These are phyloP conservation scores for Drosophila leontia DNA, from an alignment of 1,140 invertebrate species.

Conservation along the genomic window DNA sequence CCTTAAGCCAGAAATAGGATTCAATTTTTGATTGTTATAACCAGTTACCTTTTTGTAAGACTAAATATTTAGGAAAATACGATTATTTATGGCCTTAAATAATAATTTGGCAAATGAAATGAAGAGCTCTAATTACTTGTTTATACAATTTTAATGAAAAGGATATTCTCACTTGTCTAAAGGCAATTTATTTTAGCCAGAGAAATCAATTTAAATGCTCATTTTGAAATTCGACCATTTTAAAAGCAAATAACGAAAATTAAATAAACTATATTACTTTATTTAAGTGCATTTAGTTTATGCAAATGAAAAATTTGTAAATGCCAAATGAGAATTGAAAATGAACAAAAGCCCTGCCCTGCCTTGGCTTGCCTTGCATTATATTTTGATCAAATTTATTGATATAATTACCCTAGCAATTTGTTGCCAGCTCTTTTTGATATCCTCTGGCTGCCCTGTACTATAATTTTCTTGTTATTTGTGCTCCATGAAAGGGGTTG, in stretches of 20 bases:
- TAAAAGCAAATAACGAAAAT: constrained; percentile 15
- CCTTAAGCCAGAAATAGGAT: constrained; percentile 44
- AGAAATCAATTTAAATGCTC: constrained; percentile 15
- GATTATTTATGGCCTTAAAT: background rate
- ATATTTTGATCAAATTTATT: constrained; percentile 47
- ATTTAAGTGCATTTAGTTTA: constrained; percentile 33
- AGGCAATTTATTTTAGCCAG: background rate
- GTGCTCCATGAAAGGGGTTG: background rate
- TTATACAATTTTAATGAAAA: background rate
- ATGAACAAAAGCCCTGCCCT: constrained; percentile 12
- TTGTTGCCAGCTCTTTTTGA: constrained; percentile 15
- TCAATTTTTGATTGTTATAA: constrained; percentile 29
- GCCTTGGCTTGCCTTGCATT: constrained; percentile 22
- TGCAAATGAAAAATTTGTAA: constrained; percentile 47
- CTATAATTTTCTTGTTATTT: constrained; percentile 24
- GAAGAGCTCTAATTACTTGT: background rate
- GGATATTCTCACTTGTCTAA: background rate
- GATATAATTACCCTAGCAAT: constrained; percentile 48
- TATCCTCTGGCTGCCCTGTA: background rate
- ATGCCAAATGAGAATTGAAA: constrained; percentile 39
- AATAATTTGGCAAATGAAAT: background rate
- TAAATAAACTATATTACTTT: constrained; percentile 28
- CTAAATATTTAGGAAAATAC: background rate
- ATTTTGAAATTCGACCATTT: constrained; percentile 15
- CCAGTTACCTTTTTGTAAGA: background rate